Evolutionary conservation across 2,113 vertebrate species (phyloP), one percentile per base, ranked within the genome.

Genomic region (Chaenogobius annularis): DNA sequence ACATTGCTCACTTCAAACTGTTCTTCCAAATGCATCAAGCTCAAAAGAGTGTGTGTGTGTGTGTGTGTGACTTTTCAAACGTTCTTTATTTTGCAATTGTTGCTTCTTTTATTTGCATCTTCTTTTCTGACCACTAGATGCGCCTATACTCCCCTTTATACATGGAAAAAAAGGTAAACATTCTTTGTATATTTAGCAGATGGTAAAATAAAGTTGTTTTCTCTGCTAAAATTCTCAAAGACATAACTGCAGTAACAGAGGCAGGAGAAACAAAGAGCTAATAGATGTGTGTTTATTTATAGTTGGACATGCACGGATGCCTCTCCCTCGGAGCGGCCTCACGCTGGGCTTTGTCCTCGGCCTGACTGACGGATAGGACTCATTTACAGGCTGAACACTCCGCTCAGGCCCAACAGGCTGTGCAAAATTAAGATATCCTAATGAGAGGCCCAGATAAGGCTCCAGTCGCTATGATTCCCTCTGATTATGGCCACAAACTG

Each of bases 361-460:
- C 79, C 70, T 88, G 87, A 84, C 88, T 87, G 88, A 90, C 88
- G 87, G 87, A 91, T 90, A 85, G 73, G 80, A 85, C 88, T 89
- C 89, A 86, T 90, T 91, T 90, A 74, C 69, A 68, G 77, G 75
- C 79, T 78, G 81, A 81, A 75, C 78, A 73, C 84, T 61, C 73
- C 82, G 59, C 79, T 83, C 69, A 82, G 78, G 83, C 84, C 86
- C 81, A 82, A 80, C 79, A 84, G 78, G 88, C 88, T 88, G 79
- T 81, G 84, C 77, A 84, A 90, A 90, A 92, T 92, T 70, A 91
- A 90, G 90, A 91, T 86, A 81, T 89, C 83, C 82, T 89, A 89
- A 91, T 89, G 89, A 92, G 80, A 83, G 73, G 79, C 82, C 75
- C 86, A 83, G 90, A 91, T 92, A 86, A 91, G 88, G 79, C 79